Base-by-base conservation (phyloP, 2,113 vertebrate genomes). In the Pseudorectes ferrugineus region DNA sequence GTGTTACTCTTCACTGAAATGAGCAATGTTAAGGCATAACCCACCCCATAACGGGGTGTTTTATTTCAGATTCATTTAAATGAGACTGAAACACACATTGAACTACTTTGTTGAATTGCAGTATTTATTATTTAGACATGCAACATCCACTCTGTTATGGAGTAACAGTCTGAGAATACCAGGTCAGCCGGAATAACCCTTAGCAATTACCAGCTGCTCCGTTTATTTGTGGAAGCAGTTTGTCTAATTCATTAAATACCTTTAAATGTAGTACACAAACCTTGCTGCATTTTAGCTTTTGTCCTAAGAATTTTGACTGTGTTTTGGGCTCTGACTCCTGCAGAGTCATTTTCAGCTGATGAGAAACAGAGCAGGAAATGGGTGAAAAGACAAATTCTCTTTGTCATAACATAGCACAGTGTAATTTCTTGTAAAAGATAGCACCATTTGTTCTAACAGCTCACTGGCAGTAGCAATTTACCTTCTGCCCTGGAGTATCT, bases 231-330 rank as follows among this genome's bases (percentile, higher is more conserved):
- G 59, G 66, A 90, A 51, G 71, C 36, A 14, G 16, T 57, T 91
- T 10, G 18, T 51, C 11, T 23, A 40, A 38, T 85, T 72, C 40
- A 12, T 73, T 58, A 45, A 26, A 17, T 49, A 25, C 61, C 40
- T 75, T 55, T 23, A 31, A 66, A 58, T 6, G 2, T 40, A 73
- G 28, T 2, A 4, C n/a, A 52, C 57, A 51, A 43, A 6, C 6
- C 84, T 84, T 51, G 38, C 23, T 79, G 33, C 38, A 22, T 57
- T 94, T 87, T 66, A 92, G 24, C 14, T 86, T 90, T 92, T 74
- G 12, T 72, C 29, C 33, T 35, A 65, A 79, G 29, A 58, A 65
- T 42, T 81, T 51, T 43, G 45, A 33, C 21, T 73, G 38, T 61
- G 52, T 49, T 90, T 77, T 71, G 45, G 45, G 58, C 49, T 93